Evolutionary conservation across 2,797 vertebrate genomes (phyloP), one percentile per base, ranked within the genome.

Genomic region (Artibeus jamaicensis): DNA sequence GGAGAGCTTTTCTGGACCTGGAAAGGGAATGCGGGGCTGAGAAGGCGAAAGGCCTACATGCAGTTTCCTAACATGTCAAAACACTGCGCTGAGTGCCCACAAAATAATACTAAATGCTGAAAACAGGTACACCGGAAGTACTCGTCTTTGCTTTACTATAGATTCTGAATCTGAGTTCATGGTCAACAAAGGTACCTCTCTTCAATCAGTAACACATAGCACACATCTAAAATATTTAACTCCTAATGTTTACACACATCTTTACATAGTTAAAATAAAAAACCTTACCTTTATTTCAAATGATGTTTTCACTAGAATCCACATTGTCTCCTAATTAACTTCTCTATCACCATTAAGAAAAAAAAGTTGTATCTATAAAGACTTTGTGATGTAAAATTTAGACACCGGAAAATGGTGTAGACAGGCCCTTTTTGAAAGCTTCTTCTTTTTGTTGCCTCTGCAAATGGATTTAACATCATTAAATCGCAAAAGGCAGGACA

Each of bases 401-500:
- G n/a, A 29, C 21, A 18, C n/a, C 16, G 12, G 37, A 57, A 22
- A 34, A 90, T 19, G 21, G 22, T 57, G 48, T 50, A 9, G 14
- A 32, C 32, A 34, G 78, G n/a, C 48, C 19, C 19, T 14, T 85
- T 84, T 84, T 67, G 70, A 95, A 89, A 96, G 19, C 29, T 53
- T 59, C n/a, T 55, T 34, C 22, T 29, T 70, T 76, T 34, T 44
- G 11, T 46, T 37, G 7, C 67, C 85, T 88, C 79, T 22, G 42
- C 67, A 89, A 95, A 96, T 95, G 93, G 81, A 76, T 86, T 89
- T 78, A 59, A 59, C 26, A 96, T 93, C 88, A 95, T 82, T 78
- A 83, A 94, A 93, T 92, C 44, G 57, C 85, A 96, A 92, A 93
- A 96, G 37, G 70, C 93, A 55, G 50, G 68, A 85, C 83, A 62